Evolutionary conservation across 1,140 invertebrate genomes (phyloP), one percentile per base, ranked within the genome.

Genomic region (Anadara kagoshimensis): DNA sequence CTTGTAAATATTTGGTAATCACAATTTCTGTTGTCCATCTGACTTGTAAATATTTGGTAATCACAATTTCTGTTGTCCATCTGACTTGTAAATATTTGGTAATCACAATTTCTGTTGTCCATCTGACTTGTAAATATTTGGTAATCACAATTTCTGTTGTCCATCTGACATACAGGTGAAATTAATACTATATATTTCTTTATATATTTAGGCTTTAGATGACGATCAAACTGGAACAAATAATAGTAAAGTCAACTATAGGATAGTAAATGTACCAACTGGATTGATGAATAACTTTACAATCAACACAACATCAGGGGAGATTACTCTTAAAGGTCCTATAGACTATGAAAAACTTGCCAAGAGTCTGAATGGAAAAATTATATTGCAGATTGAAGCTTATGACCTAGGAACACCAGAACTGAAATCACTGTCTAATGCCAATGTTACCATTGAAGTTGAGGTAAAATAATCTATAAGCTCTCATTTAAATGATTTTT

Each of bases 141-240:
- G 2, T 36, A 7, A 7, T 36, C 29, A 36, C 2, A 36, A 36
- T 36, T 3, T 36, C 29, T 36, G 2, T 3, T 36, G 29, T 36
- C 29, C 29, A 36, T 36, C n/a, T n/a, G n/a, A n/a, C n/a, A n/a
- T n/a, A n/a, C n/a, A n/a, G n/a, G n/a, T n/a, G n/a, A n/a, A n/a
- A n/a, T n/a, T n/a, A n/a, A n/a, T n/a, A n/a, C n/a, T n/a, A n/a
- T 36, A 7, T 36, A 36, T 36, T 36, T 36, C 29, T 36, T 36
- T 36, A 3, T 36, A 36, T 36, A 58, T 66, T 59, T 66, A 87
- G 78, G 95, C 84, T 41, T 59, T 69, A 22, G 84, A 86, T 57
- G 71, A 78, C 44, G 84, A 86, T 56, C 44, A 81, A 51, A 54
- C 68, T 0, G 69, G 58, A 16, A 84, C 80, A 11, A 43, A 43